Evolutionary conservation across 2,888 invertebrate genomes (phyloP).

Genomic region (Trachelus stipa): DNA sequence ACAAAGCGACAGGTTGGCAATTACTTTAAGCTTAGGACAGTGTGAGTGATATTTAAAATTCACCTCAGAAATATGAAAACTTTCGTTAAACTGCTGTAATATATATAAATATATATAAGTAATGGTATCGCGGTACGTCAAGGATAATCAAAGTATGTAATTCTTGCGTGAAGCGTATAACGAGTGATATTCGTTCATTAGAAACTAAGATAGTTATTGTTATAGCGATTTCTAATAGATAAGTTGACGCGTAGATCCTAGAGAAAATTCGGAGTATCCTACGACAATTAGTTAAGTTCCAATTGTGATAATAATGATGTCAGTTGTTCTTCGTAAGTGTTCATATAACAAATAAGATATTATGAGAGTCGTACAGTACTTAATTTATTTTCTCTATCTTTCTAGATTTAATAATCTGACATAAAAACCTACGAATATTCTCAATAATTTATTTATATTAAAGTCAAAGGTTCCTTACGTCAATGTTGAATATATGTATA

Average conservation of each 20-base stretch:
- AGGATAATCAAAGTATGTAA: background rate
- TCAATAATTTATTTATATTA: background rate
- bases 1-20: background rate
- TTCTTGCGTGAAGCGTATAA: background rate
- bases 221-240: background rate
- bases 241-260: background rate
- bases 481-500: background rate
- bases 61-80: background rate
- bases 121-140: background rate
- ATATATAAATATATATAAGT: background rate
- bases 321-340: background rate
- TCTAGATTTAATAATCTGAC: background rate
- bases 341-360: background rate
- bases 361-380: background rate
- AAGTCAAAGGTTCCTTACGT: background rate
- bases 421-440: background rate
- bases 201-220: background rate
- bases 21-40: background rate
- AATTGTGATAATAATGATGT: background rate
- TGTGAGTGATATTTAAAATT: background rate
- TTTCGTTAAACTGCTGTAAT: background rate
- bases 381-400: background rate
- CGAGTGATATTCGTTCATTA: background rate
- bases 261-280: background rate
- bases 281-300: background rate